Base-by-base conservation (phyloP, 2,113 vertebrate species). In the Macheiramphus alcinus region DNA sequence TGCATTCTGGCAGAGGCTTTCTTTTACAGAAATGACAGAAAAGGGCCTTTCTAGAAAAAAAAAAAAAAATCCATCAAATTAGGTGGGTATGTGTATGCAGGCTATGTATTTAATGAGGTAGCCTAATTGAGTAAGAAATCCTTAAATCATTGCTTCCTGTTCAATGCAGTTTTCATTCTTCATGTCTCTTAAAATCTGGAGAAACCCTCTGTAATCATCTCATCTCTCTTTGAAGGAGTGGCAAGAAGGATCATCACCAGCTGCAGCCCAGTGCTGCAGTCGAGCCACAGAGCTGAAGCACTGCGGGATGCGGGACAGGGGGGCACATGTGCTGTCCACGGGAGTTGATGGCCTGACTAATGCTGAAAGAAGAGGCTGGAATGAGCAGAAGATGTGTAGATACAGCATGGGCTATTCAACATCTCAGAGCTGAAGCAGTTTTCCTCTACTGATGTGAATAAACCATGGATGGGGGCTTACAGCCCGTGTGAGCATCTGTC, bases 271-370 rank as follows among this genome's bases (percentile, higher is more conserved):
- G 27, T 32, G 20, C 85, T 61, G 80, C 0, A 3, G 36, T 68
- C 34, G 16, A 58, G 31, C 55, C 48, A 13, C 34, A 50, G 15
- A 53, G 62, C 36, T 59, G 65, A 74, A 59, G 29, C 43, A 7
- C 10, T 40, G n/a, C 3, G 1, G 23, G 42, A 43, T 31, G 42
- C 1, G 0, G 48, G 36, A 58, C 3, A 18, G 52, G 5, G 13
- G 16, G 50, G 34, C 4, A 42, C 19, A 34, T 10, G 9, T 65
- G 16, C 66, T 56, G 13, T 48, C 38, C 67, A 11, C 1, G 0
- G 48, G 62, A 80, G 29, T 25, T 0, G 0, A 63, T 66, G 68
- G 29, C 65, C 84, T 11, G 1, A 16, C 2, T 34, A 34, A 17
- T 36, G 2, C 74, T 43, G 71, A 45, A 71, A 56, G 62, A 82